Evolutionary conservation across 2,888 invertebrate species (phyloP).

Genomic region (Watsonalla cultraria): DNA sequence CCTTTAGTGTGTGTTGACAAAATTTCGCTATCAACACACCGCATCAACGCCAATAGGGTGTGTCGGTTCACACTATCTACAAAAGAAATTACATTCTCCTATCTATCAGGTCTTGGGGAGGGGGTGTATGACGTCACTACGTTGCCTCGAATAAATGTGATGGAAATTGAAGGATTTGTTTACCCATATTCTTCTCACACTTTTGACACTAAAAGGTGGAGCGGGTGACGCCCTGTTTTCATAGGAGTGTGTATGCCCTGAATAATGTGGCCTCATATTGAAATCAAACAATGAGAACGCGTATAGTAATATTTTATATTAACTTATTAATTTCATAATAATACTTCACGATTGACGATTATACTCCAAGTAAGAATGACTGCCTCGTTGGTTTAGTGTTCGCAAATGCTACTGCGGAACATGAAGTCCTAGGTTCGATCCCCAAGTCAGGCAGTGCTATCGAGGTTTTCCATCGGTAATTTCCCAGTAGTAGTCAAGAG

Average conservation of each 20-base stretch:
- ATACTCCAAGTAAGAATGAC: too few relatives aligned
- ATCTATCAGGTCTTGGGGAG: slow-evolving; percentile 43
- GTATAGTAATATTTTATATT: background rate
- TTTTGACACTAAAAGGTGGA: slow-evolving; percentile 78
- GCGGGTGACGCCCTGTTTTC: slow-evolving; percentile 39
- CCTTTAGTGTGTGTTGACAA: slow-evolving; percentile 51
- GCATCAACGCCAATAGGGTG: slow-evolving; percentile 55
- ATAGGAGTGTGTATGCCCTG: slow-evolving; percentile 26
- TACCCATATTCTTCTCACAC: slow-evolving; percentile 78
- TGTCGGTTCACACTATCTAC: slow-evolving; percentile 69
- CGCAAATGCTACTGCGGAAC: too few relatives aligned
- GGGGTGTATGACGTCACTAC: slow-evolving; percentile 51
- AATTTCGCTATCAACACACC: slow-evolving; percentile 56
- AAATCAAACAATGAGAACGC: slow-evolving; percentile 4
- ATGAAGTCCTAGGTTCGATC: too few relatives aligned
- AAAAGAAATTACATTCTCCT: slow-evolving; percentile 72
- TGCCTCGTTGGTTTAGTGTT: too few relatives aligned
- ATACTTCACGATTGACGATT: too few relatives aligned
- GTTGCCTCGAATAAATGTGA: slow-evolving; percentile 74
- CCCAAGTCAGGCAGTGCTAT: too few relatives aligned
- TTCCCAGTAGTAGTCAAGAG: too few relatives aligned
- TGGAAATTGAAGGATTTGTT: slow-evolving; percentile 80
- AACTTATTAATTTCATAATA: background rate
- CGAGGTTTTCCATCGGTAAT: too few relatives aligned
- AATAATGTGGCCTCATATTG: slow-evolving; percentile 22